A percentile compares a stretch with the other conserved stretches of the same genome.
Evolutionary conservation across 1,140 invertebrate species (phyloP).

Genomic region (Bombus waltoni): DNA sequence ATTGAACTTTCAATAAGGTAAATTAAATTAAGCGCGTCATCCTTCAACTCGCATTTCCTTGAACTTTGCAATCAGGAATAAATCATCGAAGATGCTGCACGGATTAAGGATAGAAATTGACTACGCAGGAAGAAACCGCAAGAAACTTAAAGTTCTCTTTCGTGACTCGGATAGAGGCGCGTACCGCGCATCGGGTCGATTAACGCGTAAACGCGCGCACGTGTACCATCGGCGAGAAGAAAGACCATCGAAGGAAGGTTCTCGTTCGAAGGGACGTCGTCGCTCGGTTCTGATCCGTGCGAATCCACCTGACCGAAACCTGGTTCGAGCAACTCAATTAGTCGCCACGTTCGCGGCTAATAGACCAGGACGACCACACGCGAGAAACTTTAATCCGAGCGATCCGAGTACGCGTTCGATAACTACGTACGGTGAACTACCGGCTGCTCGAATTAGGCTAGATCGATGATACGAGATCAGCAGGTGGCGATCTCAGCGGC

Average conservation of each 20-base stretch:
- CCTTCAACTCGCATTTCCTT: too few relatives aligned
- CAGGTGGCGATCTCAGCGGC: conserved; percentile 59
- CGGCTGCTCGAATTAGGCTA: conserved; percentile 59
- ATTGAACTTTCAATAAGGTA: neutral
- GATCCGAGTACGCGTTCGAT: conserved; percentile 45
- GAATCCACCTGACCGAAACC: conserved; percentile 37
- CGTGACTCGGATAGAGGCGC: neutral
- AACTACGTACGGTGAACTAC: conserved; percentile 46
- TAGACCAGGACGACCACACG: conserved; percentile 43
- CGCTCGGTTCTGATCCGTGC: conserved; percentile 20
- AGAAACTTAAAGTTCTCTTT: neutral
- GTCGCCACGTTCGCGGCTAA: conserved; percentile 46
- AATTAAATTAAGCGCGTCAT: too few relatives aligned
- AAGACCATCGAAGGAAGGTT: too few relatives aligned
- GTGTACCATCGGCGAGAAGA: neutral
- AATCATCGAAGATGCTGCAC: neutral
- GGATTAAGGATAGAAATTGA: neutral
- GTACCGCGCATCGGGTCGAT: neutral
- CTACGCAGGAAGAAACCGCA: too few relatives aligned
- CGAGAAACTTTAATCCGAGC: conserved; percentile 58
- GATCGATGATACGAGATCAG: conserved; percentile 53
- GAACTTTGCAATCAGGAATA: neutral
- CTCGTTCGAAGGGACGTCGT: neutral
- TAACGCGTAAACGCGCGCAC: neutral
- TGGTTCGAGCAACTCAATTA: conserved; percentile 60